These are phyloP conservation scores for Labia minor DNA, from an alignment of 2,888 invertebrate genomes.

Conservation along the genomic window DNA sequence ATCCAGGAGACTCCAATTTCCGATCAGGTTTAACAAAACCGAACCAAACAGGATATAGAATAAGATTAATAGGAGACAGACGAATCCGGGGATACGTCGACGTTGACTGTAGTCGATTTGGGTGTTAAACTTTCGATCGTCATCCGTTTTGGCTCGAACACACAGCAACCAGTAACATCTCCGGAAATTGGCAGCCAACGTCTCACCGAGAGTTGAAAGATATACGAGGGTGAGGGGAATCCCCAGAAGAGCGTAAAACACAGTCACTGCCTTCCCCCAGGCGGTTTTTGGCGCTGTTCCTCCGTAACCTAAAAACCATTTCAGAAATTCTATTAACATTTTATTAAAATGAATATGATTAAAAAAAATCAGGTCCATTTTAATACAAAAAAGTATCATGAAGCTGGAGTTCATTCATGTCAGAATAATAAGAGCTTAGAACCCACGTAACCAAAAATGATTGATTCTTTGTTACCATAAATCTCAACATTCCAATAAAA, in stretches of 20 bases:
- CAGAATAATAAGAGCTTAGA: no score
- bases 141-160: constrained; percentile 26
- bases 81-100: constrained; percentile 67
- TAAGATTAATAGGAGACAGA: constrained; percentile 75
- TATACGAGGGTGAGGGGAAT: constrained; percentile 82
- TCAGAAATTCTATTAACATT: background rate
- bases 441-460: no score
- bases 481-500: no score
- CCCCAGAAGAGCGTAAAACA: constrained; percentile 72
- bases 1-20: constrained; percentile 83
- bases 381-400: no score
- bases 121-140: constrained; percentile 17
- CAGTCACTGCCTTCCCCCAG: constrained; percentile 70
- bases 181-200: constrained; percentile 68
- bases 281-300: constrained; percentile 70
- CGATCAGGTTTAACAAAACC: constrained; percentile 77
- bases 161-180: constrained; percentile 53
- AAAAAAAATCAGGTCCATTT: no score
- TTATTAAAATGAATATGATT: no score
- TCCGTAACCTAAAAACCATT: constrained; percentile 57
- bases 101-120: constrained; percentile 18
- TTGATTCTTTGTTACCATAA: no score
- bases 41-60: constrained; percentile 84
- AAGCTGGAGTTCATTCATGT: no score
- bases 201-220: constrained; percentile 76